Base-by-base conservation (phyloP, 2,888 invertebrate species). In the Anthrax anthrax region DNA sequence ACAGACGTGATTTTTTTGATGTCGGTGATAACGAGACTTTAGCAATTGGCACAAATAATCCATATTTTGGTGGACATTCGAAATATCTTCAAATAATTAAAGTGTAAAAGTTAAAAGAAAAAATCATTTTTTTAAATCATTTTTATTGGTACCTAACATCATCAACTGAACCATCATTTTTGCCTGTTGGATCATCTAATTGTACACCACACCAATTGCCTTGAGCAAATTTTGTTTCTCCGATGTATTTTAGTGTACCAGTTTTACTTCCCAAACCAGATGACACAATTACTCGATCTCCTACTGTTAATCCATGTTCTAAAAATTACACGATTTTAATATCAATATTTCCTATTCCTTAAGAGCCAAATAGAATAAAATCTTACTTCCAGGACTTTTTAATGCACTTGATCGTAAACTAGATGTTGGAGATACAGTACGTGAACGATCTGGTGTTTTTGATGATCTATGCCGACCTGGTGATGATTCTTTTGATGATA, bases 121-220 rank as follows among this genome's bases (percentile, higher is more conserved):
- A 17, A 18, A 38, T 38, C 8, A 38, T 40, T n/a, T 14, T 16
- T 23, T n/a, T 27, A 10, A 39, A 14, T 13, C 32, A 1, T 10
- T 12, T 39, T n/a, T 10, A 17, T 38, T 50, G 51, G 16, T 55
- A 95, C 91, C 90, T 84, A 69, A 82, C 84, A 46, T 90, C 94
- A 54, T 82, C 87, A 32, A 96, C 91, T 43, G 88, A 81, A 48
- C 97, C 96, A 62, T 97, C 94, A 67, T 97, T 96, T 70, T 96
- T 96, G 45, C 97, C 97, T 49, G 84, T 71, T 1, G 90, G 82
- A 54, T 94, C 91, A 63, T 95, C 94, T 55, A 97, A 73, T 66
- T 96, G 94, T 18, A 97, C 84, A 19, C 96, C 96, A 51, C 88
- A 94, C 95, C 95, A 96, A 56, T 90, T 81, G 34, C 96, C 96